Evolutionary conservation across 1,140 invertebrate genomes (phyloP), one percentile per base, ranked within the genome.

Genomic region (Steinernema khuongi): DNA sequence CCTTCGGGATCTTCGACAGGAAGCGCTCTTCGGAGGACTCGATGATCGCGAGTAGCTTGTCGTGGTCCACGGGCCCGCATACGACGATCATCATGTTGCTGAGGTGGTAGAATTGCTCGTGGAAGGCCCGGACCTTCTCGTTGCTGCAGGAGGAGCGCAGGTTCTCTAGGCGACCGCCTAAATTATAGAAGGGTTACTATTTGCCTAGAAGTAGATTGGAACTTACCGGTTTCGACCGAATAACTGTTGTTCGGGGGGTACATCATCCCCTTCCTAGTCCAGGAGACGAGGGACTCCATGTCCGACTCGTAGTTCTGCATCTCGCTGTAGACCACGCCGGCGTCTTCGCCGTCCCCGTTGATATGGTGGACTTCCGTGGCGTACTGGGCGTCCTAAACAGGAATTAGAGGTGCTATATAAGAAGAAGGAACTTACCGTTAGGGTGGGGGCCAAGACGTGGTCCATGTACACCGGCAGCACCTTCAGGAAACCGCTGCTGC

Each of bases 331-430:
- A 95, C 93, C 31, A 95, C 92, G 32, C 94, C 94, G 32, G 90
- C 92, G 89, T 96, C 91, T 79, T 93, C 90, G 1, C 93, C 94
- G 75, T 92, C 89, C 1, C 90, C 91, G 83, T 91, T 93, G 67
- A 96, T 89, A 85, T 96, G 93, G 86, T 96, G 92, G 0, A 96
- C 92, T 88, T 96, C 94, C 18, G 93, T 96, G 14, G 90, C 86
- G 86, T 91, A 96, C 0, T 89, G 92, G 80, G 90, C 87, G 78
- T 93, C 90, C 91, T 91, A 70, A 29, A 74, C 43, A 31, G 17
- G 26, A n/a, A n/a, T 28, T 83, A 71, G 32, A 0, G 36, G n/a
- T 1, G 71, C 19, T 74, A 79, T 74, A 19, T 18, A 14, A 72
- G 33, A 67, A 77, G 72, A 74, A 32, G 76, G 75, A 71, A 87